phyloP scores from a whole-genome alignment of 2,797 vertebrate species.

The Phataginus tricuspis region DNA sequence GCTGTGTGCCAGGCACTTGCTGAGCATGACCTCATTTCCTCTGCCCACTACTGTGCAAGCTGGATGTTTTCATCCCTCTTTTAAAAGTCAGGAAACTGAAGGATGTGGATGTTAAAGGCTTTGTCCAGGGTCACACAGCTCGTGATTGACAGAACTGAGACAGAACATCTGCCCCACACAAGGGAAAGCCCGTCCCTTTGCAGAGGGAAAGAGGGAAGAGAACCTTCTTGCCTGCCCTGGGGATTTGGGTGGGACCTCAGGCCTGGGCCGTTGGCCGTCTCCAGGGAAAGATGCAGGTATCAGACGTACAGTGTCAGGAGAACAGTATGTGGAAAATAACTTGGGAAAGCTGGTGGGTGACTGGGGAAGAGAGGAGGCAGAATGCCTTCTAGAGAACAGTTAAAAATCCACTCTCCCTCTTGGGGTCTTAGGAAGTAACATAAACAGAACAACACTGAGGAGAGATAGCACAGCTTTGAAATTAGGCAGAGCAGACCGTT shows the following conservation, averaged over 20 bases:
- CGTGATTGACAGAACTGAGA: neutral
- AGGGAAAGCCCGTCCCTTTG: neutral
- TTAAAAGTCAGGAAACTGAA: neutral
- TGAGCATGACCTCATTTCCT: neutral
- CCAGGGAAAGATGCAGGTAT: neutral
- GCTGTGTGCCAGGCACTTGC: accelerated
- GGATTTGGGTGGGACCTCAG: neutral
- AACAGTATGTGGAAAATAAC: too few relatives aligned
- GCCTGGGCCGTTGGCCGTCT: neutral
- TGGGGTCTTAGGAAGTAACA: neutral
- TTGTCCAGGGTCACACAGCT: neutral
- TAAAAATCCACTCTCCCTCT: neutral
- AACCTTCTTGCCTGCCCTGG: neutral
- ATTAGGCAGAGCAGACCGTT: neutral
- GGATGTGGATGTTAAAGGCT: neutral
- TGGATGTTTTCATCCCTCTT: neutral
- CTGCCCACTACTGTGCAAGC: neutral
- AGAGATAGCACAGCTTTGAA: neutral
- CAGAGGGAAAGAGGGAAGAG: neutral
- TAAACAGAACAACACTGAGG: neutral
- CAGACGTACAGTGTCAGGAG: neutral
- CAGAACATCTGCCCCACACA: neutral
- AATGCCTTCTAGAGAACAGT: neutral
- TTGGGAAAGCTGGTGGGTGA: neutral
- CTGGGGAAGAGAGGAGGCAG: neutral